phyloP scores from a whole-genome alignment of 2,888 invertebrate species.

The Tipula lateralis region DNA sequence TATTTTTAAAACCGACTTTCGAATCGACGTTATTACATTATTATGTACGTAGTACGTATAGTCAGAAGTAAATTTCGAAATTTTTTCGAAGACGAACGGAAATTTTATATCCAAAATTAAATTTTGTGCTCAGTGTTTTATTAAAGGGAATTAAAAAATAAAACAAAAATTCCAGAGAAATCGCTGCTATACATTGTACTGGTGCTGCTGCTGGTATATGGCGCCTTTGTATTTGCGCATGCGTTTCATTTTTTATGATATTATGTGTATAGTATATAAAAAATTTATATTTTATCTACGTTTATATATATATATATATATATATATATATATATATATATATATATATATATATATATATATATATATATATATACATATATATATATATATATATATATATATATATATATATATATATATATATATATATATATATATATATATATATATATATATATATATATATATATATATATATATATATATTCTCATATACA shows the following conservation, averaged over 20 bases:
- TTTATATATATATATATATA: background rate
- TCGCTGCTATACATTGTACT: background rate
- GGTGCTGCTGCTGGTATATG: conserved; percentile 15
- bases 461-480: background rate
- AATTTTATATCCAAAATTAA: background rate
- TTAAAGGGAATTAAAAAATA: background rate
- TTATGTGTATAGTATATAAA: background rate
- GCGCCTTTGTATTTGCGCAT: background rate
- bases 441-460: background rate
- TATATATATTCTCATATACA: background rate
- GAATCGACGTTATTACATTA: background rate
- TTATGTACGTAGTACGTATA: background rate
- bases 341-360: background rate
- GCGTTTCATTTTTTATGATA: background rate
- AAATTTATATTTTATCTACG: conserved; percentile 24
- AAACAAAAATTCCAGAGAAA: background rate
- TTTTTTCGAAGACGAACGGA: background rate
- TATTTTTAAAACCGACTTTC: background rate
- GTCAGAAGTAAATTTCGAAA: background rate
- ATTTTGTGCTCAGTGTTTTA: background rate
- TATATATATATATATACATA: background rate
- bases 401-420: background rate
- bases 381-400: background rate
- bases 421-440: background rate
- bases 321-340: background rate